Percentiles rank a stretch among this genome's conserved stretches.
Conservation (phyloP, 2,797 vertebrate species). For the Lithobates pipiens region DNA sequence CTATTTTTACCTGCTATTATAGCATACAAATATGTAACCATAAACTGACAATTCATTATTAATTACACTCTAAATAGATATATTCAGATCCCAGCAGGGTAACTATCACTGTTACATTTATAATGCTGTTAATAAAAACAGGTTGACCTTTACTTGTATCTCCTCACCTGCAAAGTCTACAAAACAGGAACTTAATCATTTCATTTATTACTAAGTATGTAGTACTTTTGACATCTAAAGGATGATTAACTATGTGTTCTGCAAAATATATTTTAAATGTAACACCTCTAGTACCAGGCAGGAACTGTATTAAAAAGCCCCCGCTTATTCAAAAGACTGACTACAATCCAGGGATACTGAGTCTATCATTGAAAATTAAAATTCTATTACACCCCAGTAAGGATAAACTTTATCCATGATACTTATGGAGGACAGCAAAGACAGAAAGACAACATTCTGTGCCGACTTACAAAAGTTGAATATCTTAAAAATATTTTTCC, state of each 20-base stretch:
- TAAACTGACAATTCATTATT: slow-evolving; percentile 66
- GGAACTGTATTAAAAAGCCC: too few relatives aligned
- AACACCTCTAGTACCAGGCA: too few relatives aligned
- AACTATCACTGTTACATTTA: slow-evolving; percentile 70
- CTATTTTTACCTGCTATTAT: neutral
- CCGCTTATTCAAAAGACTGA: too few relatives aligned
- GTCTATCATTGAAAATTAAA: too few relatives aligned
- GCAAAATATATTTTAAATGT: neutral
- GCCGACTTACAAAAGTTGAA: too few relatives aligned
- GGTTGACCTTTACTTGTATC: slow-evolving; percentile 73
- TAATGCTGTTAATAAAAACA: slow-evolving; percentile 70
- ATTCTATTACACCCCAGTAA: too few relatives aligned
- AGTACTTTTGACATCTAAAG: slow-evolving; percentile 11
- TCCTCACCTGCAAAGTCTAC: slow-evolving; percentile 69
- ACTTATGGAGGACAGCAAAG: too few relatives aligned
- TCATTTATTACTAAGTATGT: slow-evolving; percentile 58
- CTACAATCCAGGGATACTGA: too few relatives aligned
- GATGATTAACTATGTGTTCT: neutral
- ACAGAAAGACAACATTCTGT: too few relatives aligned
- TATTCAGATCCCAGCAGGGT: slow-evolving; percentile 70
- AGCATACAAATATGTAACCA: neutral
- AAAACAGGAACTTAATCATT: slow-evolving; percentile 71
- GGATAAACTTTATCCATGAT: too few relatives aligned
- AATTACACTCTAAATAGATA: slow-evolving; percentile 76
- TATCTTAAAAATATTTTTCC: too few relatives aligned